Base-by-base conservation (phyloP, 2,113 vertebrate genomes). In the Ctenodactylus gundi region DNA sequence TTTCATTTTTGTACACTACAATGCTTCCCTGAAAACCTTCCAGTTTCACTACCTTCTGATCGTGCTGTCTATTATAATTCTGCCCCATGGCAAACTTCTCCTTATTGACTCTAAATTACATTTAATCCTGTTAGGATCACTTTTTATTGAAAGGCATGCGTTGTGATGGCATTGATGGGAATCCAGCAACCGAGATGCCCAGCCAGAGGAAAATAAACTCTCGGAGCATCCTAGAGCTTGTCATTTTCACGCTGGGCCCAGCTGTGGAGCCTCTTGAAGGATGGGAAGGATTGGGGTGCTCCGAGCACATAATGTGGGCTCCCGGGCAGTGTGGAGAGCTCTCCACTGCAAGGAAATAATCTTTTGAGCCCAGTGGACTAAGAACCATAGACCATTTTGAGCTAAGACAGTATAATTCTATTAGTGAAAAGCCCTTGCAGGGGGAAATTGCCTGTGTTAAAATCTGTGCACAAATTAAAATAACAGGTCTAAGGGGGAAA, bases 111-210 rank as follows among this genome's bases (percentile, higher is more conserved):
- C 94, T 96, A 93, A 96, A 97, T 98, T 98, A 97, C 13, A 96
- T 97, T 97, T 97, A 98, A 98, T 96, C 85, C 90, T 96, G 88
- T 97, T 97, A 97, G 46, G 91, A 92, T 94, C 96, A 91, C 94
- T 88, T 97, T 95, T 97, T 97, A 95, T 67, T 95, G 94, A 97
- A 97, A 97, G 75, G 17, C 87, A 12, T 67, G 93, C 39, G 21
- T 98, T 85, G 82, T 88, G 77, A 97, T 97, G 88, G 96, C 36
- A 17, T 44, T 85, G 92, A 97, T 36, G 39, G 85, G 86, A 93
- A 44, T 96, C 96, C 93, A 94, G 4, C 1, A 81, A 89, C 67
- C 7, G 41, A 68, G 93, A 68, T 92, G 89, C 25, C 80, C 88
- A 3, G 44, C 70, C 68, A 80, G 73, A 84, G 96, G 96, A 97